Base-by-base conservation (phyloP, 2,113 vertebrate species). In the Dipodomys ordii region DNA sequence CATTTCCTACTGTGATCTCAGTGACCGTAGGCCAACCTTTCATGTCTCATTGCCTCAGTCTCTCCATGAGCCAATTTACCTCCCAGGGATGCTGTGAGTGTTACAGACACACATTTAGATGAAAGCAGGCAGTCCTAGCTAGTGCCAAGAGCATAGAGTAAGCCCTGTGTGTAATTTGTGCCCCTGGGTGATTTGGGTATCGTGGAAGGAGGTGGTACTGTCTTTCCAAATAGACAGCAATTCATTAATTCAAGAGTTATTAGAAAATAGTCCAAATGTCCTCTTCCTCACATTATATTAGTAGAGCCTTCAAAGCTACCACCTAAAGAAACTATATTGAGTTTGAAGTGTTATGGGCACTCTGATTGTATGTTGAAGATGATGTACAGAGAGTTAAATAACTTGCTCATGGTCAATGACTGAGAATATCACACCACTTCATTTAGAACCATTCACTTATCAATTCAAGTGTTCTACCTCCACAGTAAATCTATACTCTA, bases 11-110 rank as follows among this genome's bases (percentile, higher is more conserved):
- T 1, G 74, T 80, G 85, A 76, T 72, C 49, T 84, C 79, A 20
- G 69, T 87, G 92, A 96, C 65, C 1, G 1, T 7, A 46, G 83
- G 74, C 90, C 74, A 88, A 85, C 35, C 85, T 92, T 95, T 93
- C 86, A 83, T 62, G 76, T 96, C 88, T 96, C 94, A 95, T 94
- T 97, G 93, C 90, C 90, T 79, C 53, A 30, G 8, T 90, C 73
- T 89, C 93, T 85, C 92, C 65, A 19, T 13, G 71, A 94, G 44
- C 79, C 88, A 94, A 1, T 93, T 95, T 92, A 85, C 90, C 74
- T 93, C 94, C 62, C 27, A 57, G 92, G 65, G 88, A 90, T 74
- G 30, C 81, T 83, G 78, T 87, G 81, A 74, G 28, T 72, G n/a
- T 86, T 92, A 60, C 1, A 82, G 64, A 57, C 12, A 82, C 60